phyloP scores from a whole-genome alignment of 2,113 vertebrate genomes.

The Gyps fulvus region DNA sequence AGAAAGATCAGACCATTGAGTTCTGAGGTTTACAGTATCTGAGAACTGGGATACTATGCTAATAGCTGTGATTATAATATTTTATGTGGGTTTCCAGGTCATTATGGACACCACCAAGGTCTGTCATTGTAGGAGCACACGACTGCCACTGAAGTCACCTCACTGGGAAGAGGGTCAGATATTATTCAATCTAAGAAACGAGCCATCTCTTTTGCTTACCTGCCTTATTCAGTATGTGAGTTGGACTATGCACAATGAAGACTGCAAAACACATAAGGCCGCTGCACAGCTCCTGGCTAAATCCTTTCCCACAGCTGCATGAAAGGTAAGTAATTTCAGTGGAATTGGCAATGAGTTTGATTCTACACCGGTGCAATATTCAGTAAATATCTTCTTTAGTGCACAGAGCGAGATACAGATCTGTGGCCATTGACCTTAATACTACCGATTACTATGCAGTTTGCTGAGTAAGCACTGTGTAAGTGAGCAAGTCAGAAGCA shows the following conservation, averaged over 20 bases:
- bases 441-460: not conserved
- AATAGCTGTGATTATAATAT: not conserved
- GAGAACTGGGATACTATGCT: not conserved
- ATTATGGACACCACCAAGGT: not conserved
- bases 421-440: constrained; percentile 7
- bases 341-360: not conserved
- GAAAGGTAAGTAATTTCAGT: not conserved
- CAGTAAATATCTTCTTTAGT: not conserved
- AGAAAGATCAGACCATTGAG: not conserved
- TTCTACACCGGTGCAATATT: not conserved
- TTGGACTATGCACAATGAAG: not conserved
- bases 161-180: not conserved
- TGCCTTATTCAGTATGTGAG: not conserved
- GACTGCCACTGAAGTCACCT: not conserved
- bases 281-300: not conserved
- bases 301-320: not conserved
- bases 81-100: not conserved
- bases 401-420: not conserved
- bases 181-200: not conserved
- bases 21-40: not conserved
- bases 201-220: not conserved
- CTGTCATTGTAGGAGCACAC: not conserved
- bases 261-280: not conserved
- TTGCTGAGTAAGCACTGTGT: constrained; percentile 16
- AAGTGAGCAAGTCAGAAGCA: not conserved